Evolutionary conservation across 1,140 invertebrate species (phyloP), one percentile per base, ranked within the genome.

Genomic region (Dreissena polymorpha): DNA sequence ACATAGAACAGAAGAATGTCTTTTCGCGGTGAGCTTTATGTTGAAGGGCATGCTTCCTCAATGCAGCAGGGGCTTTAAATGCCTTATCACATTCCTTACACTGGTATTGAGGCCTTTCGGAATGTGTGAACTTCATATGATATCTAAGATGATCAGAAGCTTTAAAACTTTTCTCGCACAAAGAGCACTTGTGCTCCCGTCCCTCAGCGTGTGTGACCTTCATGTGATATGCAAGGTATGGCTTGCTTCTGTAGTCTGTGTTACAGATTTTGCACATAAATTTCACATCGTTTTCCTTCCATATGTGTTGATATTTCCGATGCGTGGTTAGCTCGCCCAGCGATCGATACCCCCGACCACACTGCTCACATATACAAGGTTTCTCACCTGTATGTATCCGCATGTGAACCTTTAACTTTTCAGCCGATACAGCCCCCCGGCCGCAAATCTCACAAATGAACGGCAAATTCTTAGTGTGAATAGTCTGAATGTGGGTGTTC

Each of bases 371-470:
- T 60, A 60, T 23, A 60, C 57, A 60, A 18, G 57, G 57, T 23
- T 60, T 60, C 16, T 60, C 16, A 10, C 57, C 57, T 3, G 57
- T 60, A 60, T 60, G 57, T 3, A 60, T 23, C 21, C 57, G 16
- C 57, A n/a, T 60, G 57, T 60, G 57, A 6, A 60, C 16, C 16
- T 60, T 60, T 23, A 60, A 60, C 57, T 60, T 60, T 18, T 60
- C 16, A 60, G 57, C 57, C 16, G 57, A n/a, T 18, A 60, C 57
- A 60, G 16, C 16, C 16, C 57, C 57, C 21, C 57, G 16, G 21
- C 57, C 57, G 12, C 57, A 60, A 60, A n/a, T 18, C 21, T 60
- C 57, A 60, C 57, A 60, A 60, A 60, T 60, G 57, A n/a, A 60
- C 57, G 57, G 57, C 16, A 18, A 23, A n/a, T 60, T 23, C 16